phyloP scores from a whole-genome alignment of 1,140 invertebrate species.

The Scaptomyza hsui region DNA sequence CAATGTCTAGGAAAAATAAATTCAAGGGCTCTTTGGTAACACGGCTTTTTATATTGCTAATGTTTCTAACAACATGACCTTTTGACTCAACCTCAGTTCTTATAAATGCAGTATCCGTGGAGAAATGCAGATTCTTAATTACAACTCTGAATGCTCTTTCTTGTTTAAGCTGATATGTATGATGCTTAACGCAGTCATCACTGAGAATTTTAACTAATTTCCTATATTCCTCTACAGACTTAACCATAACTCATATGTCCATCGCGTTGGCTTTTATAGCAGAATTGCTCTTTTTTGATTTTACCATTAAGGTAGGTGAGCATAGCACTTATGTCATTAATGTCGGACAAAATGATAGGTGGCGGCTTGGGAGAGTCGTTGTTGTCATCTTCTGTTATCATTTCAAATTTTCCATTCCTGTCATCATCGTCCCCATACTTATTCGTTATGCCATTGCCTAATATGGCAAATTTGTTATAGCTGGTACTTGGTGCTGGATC shows the following conservation, averaged over 20 bases:
- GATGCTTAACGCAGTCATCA: background rate
- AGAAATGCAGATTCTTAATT: constrained; percentile 45
- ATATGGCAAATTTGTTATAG: background rate
- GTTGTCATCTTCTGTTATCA: background rate
- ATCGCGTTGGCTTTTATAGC: constrained; percentile 22
- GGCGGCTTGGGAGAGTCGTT: background rate
- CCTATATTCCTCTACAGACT: constrained; percentile 21
- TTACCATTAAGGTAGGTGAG: background rate
- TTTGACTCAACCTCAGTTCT: too few species aligned
- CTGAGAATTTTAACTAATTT: constrained; percentile 18
- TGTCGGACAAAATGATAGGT: constrained; percentile 11
- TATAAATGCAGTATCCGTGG: too few species aligned
- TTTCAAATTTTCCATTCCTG: background rate
- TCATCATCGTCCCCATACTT: background rate
- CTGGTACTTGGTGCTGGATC: too few species aligned
- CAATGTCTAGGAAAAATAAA: too few species aligned
- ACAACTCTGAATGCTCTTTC: constrained; percentile 44
- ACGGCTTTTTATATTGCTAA: too few species aligned
- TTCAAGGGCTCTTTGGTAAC: too few species aligned
- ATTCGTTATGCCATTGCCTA: background rate
- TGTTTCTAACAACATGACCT: too few species aligned
- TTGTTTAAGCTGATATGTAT: constrained; percentile 26
- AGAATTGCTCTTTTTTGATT: constrained; percentile 11
- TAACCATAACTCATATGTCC: constrained; percentile 34
- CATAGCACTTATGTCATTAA: constrained; percentile 7